Evolutionary conservation across 2,113 vertebrate genomes (phyloP).

Genomic region (Bubo scandiacus): DNA sequence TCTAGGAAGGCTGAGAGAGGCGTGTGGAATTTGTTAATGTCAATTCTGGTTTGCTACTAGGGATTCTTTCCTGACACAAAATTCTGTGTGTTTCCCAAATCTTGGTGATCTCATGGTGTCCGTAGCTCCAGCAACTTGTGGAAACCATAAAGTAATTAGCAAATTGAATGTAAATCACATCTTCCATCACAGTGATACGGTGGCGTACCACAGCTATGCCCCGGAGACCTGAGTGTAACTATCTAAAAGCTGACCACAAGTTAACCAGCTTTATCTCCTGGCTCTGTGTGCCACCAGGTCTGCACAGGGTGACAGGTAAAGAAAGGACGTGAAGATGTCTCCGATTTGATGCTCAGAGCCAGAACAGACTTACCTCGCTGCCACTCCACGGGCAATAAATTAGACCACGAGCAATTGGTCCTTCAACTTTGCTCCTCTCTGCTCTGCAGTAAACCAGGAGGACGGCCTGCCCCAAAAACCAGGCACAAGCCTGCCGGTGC

Average conservation of each 20-base stretch:
- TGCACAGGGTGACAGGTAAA: background rate
- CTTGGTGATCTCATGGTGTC: background rate
- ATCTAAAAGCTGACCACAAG: background rate
- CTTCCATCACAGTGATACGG: accelerated
- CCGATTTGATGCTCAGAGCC: background rate
- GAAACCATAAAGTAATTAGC: background rate
- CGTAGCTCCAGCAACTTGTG: background rate
- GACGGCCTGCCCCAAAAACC: background rate
- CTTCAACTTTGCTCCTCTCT: background rate
- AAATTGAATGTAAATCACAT: background rate
- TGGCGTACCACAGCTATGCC: background rate
- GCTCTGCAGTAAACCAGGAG: background rate
- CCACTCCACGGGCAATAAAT: background rate
- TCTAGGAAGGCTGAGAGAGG: background rate
- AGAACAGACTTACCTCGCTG: background rate
- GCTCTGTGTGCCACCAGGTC: background rate
- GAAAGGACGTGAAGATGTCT: background rate
- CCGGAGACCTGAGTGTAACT: background rate
- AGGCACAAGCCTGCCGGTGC: background rate
- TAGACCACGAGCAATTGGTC: background rate
- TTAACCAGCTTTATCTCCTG: background rate
- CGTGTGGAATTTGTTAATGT: slow-evolving; percentile 4
- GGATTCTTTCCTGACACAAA: background rate
- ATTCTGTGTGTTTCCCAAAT: background rate
- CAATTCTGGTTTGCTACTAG: background rate